Evolutionary conservation across 1,140 invertebrate species (phyloP), one percentile per base, ranked within the genome.

Genomic region (Adoxophyes honmai): DNA sequence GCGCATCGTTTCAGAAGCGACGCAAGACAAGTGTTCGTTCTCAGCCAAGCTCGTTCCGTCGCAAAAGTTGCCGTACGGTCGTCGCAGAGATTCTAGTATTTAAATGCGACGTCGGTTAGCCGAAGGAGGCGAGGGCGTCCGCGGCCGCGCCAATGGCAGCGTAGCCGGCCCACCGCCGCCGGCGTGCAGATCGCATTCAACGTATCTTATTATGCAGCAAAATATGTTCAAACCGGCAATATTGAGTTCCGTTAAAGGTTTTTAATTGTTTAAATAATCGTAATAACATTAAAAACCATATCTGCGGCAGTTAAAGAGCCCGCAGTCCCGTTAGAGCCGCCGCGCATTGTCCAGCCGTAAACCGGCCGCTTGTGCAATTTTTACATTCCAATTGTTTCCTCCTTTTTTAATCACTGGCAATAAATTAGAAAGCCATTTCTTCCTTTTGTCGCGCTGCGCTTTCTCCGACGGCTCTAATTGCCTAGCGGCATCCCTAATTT

Each of bases 361-460:
- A 18, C 48, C 51, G 15, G 44, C 8, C 21, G 48, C 34, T 67
- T 68, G 59, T 66, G 76, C 76, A 60, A 70, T 75, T 75, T 70
- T 72, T 64, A 62, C 56, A 57, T 68, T 67, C 60, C 59, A 33
- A 64, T 66, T 66, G 68, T 72, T 62, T 48, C 34, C 55, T 64
- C 62, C 59, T 62, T 67, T 73, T 66, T 69, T 62, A 61, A 70
- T 62, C 35, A 54, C 33, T 48, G 65, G 54, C 68, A 78, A 77
- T 84, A 81, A 81, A 77, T 75, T 81, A 82, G 81, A 84, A 84
- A 84, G 79, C 73, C 52, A 34, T 63, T 56, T 52, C 34, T 59
- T 64, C 52, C 58, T 63, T 63, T 67, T 66, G 68, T 69, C 60
- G 64, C 66, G 64, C 61, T 51, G 61, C 51, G 71, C 75, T 80